phyloP scores from a whole-genome alignment of 1,140 invertebrate species.

The Pteromalus puparum region DNA sequence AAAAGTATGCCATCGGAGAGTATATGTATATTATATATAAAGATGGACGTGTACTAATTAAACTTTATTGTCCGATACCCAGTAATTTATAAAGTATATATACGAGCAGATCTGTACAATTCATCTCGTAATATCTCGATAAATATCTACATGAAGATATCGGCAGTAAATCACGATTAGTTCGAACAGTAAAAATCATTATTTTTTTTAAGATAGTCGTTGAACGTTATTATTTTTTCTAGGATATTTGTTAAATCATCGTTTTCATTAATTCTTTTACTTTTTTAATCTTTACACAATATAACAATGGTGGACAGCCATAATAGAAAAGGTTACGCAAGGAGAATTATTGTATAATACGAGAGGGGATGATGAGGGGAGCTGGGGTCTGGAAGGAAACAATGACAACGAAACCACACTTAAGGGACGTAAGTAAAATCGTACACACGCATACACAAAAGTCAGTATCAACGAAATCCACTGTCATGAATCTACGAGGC shows the following conservation, averaged over 20 bases:
- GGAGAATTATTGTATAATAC: not conserved
- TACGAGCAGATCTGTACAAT: conserved; percentile 45
- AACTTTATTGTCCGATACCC: conserved; percentile 48
- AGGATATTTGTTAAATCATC: not conserved
- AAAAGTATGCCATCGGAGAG: too few species aligned
- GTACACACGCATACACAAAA: conserved; percentile 30
- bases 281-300: conserved; percentile 23
- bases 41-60: conserved; percentile 41
- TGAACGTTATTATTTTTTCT: conserved; percentile 8
- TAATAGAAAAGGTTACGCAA: conserved; percentile 22
- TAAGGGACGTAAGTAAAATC: conserved; percentile 28
- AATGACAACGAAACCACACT: conserved; percentile 19
- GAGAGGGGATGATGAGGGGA: not conserved
- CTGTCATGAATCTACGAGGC: not conserved
- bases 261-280: conserved; percentile 5
- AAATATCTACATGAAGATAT: conserved; percentile 42
- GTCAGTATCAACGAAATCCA: conserved; percentile 23
- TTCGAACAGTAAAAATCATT: conserved; percentile 45
- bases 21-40: not conserved
- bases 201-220: not conserved
- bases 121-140: conserved; percentile 38
- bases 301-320: conserved; percentile 33
- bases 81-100: conserved; percentile 47
- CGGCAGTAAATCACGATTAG: conserved; percentile 33
- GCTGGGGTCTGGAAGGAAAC: not conserved